These are phyloP conservation scores for Tupiocoris notatus DNA, from an alignment of 2,888 invertebrate species.

Conservation along the genomic window DNA sequence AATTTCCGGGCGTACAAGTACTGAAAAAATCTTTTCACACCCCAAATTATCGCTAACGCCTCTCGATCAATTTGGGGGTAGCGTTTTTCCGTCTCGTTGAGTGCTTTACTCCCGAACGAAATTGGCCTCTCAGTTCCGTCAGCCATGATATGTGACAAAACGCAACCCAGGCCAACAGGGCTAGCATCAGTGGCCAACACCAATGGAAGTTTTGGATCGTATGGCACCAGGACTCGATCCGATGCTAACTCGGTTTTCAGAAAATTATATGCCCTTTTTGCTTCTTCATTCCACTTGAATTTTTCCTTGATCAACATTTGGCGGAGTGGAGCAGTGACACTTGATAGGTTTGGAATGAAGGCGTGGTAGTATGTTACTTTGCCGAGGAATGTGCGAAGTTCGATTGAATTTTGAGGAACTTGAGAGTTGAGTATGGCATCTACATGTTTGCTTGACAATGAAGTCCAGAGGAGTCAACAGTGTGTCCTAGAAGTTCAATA, in stretches of 20 bases:
- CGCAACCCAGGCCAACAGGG: constrained; percentile 36
- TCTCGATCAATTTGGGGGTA: constrained; percentile 51
- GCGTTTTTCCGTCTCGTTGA: constrained; percentile 50
- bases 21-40: constrained; percentile 52
- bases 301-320: constrained; percentile 15
- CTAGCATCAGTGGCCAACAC: constrained; percentile 51
- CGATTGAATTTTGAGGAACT: neutral
- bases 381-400: constrained; percentile 9
- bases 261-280: constrained; percentile 49
- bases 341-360: constrained; percentile 17
- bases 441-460: neutral
- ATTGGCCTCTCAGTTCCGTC: constrained; percentile 54
- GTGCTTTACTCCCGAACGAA: constrained; percentile 52
- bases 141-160: constrained; percentile 51
- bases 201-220: constrained; percentile 50
- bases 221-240: constrained; percentile 47
- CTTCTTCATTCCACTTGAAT: constrained; percentile 50
- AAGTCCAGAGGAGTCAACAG: constrained; percentile 9
- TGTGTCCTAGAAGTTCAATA: constrained; percentile 29
- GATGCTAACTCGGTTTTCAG: constrained; percentile 49
- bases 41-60: constrained; percentile 50
- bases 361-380: constrained; percentile 19
- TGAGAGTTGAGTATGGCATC: constrained; percentile 4
- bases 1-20: constrained; percentile 54
- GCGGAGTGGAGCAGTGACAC: constrained; percentile 9